Evolutionary conservation across 2,888 invertebrate genomes (phyloP).

Genomic region (Margaritifera margaritifera): DNA sequence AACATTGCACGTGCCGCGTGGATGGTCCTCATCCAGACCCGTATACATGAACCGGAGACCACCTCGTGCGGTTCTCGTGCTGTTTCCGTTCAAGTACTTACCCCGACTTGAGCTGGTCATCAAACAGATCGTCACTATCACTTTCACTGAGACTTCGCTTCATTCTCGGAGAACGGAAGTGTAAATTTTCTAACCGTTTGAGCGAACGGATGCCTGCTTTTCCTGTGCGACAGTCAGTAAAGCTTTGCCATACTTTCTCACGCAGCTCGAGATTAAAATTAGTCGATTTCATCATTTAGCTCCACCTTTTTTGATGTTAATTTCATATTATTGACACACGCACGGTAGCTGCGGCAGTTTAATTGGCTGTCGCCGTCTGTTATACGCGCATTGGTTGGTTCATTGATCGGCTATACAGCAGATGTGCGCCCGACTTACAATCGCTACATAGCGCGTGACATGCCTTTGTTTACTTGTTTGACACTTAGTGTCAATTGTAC

Average conservation of each 20-base stretch:
- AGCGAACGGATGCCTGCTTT: slow-evolving; percentile 42
- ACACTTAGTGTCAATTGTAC: too few species aligned
- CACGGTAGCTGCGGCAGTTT: slow-evolving; percentile 37
- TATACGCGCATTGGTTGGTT: slow-evolving; percentile 51
- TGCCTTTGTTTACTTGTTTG: too few species aligned
- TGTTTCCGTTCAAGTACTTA: slow-evolving; percentile 76
- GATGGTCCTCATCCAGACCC: slow-evolving; percentile 1
- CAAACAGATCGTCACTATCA: slow-evolving; percentile 89
- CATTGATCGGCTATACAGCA: neutral
- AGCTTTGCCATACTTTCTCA: slow-evolving; percentile 44
- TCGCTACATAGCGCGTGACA: too few species aligned
- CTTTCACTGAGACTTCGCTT: slow-evolving; percentile 87
- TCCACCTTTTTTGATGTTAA: slow-evolving; percentile 44
- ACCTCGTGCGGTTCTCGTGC: neutral
- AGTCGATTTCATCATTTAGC: slow-evolving; percentile 29
- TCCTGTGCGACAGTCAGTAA: slow-evolving; percentile 46
- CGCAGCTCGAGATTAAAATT: slow-evolving; percentile 50
- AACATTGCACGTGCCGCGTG: slow-evolving; percentile 17
- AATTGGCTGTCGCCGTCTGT: slow-evolving; percentile 34
- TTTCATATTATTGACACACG: slow-evolving; percentile 45
- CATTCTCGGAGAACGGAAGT: slow-evolving; percentile 73
- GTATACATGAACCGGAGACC: neutral
- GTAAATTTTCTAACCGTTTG: slow-evolving; percentile 1
- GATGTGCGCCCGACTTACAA: too few species aligned
- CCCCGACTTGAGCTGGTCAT: slow-evolving; percentile 92